Conservation (phyloP, 2,888 invertebrate species). For the Chalcis sispes region DNA sequence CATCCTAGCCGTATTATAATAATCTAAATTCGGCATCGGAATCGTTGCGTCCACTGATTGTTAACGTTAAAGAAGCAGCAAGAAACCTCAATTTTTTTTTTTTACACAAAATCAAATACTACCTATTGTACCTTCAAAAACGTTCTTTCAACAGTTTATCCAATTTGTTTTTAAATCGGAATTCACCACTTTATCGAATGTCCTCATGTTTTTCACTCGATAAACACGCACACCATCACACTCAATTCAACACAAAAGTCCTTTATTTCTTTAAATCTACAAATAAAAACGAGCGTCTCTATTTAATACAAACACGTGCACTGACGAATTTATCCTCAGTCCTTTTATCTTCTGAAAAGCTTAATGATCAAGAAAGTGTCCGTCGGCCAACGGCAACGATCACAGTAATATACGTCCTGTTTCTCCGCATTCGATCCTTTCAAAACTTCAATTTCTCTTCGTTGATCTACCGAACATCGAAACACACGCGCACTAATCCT, state of each 20-base stretch:
- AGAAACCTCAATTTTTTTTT: not conserved
- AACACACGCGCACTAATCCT: no score
- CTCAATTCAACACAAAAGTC: constrained; percentile 7
- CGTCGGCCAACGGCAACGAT: no score
- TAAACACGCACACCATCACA: constrained; percentile 11
- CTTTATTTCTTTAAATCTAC: no score
- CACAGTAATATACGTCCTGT: no score
- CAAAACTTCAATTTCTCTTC: no score
- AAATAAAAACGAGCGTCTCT: not conserved
- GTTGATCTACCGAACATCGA: no score
- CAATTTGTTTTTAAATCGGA: not conserved
- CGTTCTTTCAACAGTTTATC: constrained; percentile 16
- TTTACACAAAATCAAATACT: constrained; percentile 8
- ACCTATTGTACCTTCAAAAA: not conserved
- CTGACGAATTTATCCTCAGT: not conserved
- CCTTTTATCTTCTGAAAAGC: no score
- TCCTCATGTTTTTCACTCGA: constrained; percentile 31
- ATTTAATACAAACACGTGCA: constrained; percentile 5
- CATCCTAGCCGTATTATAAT: constrained; percentile 75
- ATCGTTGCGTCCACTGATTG: not conserved
- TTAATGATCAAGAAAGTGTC: no score
- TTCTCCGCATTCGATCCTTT: no score
- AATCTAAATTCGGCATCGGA: constrained; percentile 74
- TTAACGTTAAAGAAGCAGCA: not conserved
- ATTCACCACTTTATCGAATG: constrained; percentile 11